Conservation (phyloP, 2,888 invertebrate species). For the Phasia obesa region DNA sequence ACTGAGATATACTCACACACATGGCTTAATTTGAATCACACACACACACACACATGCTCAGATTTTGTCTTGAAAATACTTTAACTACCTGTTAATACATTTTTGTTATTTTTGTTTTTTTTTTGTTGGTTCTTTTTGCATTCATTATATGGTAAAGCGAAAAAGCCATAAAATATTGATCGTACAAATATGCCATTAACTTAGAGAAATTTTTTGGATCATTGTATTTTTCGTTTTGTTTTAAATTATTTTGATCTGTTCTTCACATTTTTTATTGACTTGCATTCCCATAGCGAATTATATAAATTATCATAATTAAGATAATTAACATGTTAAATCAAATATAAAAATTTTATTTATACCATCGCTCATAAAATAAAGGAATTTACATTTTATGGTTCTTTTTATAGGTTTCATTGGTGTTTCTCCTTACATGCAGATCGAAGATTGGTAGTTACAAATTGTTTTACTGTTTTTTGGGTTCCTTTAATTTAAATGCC, state of each 20-base stretch:
- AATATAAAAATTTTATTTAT: constrained; percentile 51
- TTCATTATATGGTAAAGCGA: constrained; percentile 33
- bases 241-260: neutral
- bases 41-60: neutral
- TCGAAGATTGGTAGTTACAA: constrained; percentile 31
- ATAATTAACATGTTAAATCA: constrained; percentile 68
- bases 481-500: neutral
- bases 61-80: constrained; percentile 15
- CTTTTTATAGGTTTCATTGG: constrained; percentile 9
- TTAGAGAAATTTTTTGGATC: constrained; percentile 4
- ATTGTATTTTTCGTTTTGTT: neutral
- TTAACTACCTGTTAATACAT: constrained; percentile 47
- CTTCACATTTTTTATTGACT: constrained; percentile 37
- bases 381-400: constrained; percentile 42
- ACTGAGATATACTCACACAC: neutral
- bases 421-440: constrained; percentile 41
- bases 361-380: constrained; percentile 49
- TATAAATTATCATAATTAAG: constrained; percentile 68
- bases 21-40: neutral
- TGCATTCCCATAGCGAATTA: constrained; percentile 46
- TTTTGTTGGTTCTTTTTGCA: constrained; percentile 29
- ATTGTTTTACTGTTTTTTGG: constrained; percentile 8
- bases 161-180: constrained; percentile 65
- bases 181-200: constrained; percentile 35
- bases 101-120: constrained; percentile 15